Evolutionary conservation across 2,113 vertebrate genomes (phyloP).

Genomic region (Promerops cafer): DNA sequence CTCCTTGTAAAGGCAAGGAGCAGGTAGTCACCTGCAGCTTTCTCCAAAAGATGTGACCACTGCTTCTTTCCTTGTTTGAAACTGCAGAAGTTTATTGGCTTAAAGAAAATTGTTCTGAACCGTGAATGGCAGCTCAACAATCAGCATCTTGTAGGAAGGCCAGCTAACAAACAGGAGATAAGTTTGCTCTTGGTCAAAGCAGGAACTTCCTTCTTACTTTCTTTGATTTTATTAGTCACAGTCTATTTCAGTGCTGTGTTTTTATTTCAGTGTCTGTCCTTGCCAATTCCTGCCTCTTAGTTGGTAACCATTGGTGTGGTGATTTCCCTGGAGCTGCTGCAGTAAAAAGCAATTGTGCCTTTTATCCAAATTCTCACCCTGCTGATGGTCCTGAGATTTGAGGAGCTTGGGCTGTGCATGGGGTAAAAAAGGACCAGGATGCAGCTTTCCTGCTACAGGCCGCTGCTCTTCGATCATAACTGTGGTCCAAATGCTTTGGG

Average conservation of each 20-base stretch:
- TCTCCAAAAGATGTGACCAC: background rate
- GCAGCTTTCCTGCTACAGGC: background rate
- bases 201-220: background rate
- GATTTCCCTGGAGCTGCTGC: background rate
- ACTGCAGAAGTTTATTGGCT: background rate
- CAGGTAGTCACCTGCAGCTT: background rate
- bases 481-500: conserved; percentile 4
- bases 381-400: background rate
- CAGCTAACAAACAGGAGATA: background rate
- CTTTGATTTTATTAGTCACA: fast-evolving
- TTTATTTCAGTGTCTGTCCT: background rate
- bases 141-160: background rate
- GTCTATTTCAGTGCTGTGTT: background rate
- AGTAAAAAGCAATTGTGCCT: background rate
- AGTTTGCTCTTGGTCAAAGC: background rate
- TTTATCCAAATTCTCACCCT: background rate
- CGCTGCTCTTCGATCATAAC: background rate
- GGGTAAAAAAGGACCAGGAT: background rate
- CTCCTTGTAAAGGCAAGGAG: background rate
- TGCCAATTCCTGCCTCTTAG: background rate
- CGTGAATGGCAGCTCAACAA: background rate
- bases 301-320: background rate
- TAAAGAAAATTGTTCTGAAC: background rate
- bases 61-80: background rate
- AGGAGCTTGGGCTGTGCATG: background rate